A percentile compares a stretch with the other conserved stretches of the same genome.
phyloP scores from a whole-genome alignment of 2,113 vertebrate genomes.

The Amphilophus citrinellus region DNA sequence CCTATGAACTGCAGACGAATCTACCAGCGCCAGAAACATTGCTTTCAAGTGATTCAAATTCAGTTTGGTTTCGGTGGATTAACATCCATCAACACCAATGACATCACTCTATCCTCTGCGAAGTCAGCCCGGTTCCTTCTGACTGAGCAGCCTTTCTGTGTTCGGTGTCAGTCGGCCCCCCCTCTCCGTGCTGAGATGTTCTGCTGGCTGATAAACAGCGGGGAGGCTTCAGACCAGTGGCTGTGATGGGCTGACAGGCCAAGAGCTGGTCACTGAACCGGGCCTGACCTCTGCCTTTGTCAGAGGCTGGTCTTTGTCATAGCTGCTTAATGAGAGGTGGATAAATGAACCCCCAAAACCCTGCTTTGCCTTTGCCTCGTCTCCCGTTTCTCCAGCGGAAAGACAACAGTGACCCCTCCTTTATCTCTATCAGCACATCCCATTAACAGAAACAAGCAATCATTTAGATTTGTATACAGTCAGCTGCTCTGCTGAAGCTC shows the following conservation, averaged over 20 bases:
- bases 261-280: conserved; percentile 79
- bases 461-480: neutral
- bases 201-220: conserved; percentile 70
- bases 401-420: conserved; percentile 39
- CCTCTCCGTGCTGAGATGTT: conserved; percentile 51
- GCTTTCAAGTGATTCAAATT: neutral
- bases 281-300: conserved; percentile 81
- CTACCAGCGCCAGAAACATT: neutral
- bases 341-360: conserved; percentile 68
- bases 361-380: conserved; percentile 50
- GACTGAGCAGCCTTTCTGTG: conserved; percentile 59
- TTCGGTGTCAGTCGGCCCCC: conserved; percentile 45
- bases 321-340: conserved; percentile 80
- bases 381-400: conserved; percentile 64
- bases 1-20: neutral
- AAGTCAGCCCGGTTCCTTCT: conserved; percentile 68
- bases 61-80: conserved; percentile 28
- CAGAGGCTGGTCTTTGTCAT: conserved; percentile 76
- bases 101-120: conserved; percentile 63
- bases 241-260: conserved; percentile 77
- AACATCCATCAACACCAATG: conserved; percentile 47
- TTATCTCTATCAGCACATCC: conserved; percentile 39
- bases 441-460: conserved; percentile 31
- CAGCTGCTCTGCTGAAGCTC: neutral
- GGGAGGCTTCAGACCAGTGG: conserved; percentile 70